These are phyloP conservation scores for Horisme vitalbata DNA, from an alignment of 2,888 invertebrate species.

Conservation along the genomic window DNA sequence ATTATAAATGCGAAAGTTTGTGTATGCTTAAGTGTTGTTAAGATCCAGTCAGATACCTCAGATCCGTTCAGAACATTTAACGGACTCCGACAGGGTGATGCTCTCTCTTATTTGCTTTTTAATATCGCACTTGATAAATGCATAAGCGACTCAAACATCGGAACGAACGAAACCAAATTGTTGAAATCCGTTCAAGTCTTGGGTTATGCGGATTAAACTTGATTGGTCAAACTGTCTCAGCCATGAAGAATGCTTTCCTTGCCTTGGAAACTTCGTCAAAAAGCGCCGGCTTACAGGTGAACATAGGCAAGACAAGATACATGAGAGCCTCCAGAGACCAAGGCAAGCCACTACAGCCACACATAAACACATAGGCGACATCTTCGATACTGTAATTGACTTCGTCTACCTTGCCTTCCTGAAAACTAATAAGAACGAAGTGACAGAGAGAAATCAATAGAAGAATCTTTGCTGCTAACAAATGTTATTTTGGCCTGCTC, in stretches of 20 bases:
- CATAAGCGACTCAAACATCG: too few relatives aligned
- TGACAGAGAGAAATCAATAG: neutral
- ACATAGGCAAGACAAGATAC: neutral
- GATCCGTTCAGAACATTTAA: neutral
- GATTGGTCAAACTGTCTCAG: too few relatives aligned
- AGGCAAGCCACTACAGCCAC: neutral
- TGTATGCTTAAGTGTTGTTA: too few relatives aligned
- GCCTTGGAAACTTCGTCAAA: neutral
- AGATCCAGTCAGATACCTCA: too few relatives aligned
- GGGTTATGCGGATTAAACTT: too few relatives aligned
- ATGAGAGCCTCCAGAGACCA: conserved; percentile 2
- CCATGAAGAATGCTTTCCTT: too few relatives aligned
- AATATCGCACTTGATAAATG: too few relatives aligned
- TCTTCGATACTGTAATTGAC: neutral
- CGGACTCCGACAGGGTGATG: neutral
- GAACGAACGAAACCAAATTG: too few relatives aligned
- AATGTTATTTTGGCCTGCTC: neutral
- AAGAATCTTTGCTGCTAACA: neutral
- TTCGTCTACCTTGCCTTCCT: neutral
- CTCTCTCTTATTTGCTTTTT: neutral
- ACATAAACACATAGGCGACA: too few relatives aligned
- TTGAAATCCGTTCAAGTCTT: too few relatives aligned
- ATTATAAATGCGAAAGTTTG: too few relatives aligned
- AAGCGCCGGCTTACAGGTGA: neutral
- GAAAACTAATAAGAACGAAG: neutral